Evolutionary conservation across 2,113 vertebrate species (phyloP), one percentile per base, ranked within the genome.

Genomic region (Gallinago jamesoni): DNA sequence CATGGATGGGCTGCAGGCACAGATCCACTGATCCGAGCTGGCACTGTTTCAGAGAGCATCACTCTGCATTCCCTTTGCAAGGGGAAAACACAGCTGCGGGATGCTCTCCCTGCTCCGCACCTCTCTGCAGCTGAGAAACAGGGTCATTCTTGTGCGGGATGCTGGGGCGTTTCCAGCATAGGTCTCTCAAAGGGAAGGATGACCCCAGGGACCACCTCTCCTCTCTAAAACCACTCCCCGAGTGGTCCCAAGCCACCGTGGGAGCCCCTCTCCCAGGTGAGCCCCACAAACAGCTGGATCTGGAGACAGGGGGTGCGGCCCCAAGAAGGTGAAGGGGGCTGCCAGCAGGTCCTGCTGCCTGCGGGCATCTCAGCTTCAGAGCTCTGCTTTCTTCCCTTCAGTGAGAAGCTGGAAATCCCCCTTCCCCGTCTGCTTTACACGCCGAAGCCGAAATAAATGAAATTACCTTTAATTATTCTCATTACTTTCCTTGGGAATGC

Each of bases 391-490:
- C 70, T 63, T 48, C 85, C 52, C 37, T 82, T 28, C 76, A 41
- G 24, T 1, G 24, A 55, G 62, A 70, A 56, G 35, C 75, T 80
- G 73, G 45, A 90, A 83, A 33, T 41, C 90, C 93, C 70, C 91
- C 87, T 53, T 41, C 66, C 53, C 84, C 1, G 0, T 57, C 94
- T 90, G 81, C 90, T 82, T 83, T 77, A 59, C 74, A 84, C 9
- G 2, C 62, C 86, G 92, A 67, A 82, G 63, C 83, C 6, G 91
- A 93, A 97, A 96, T 90, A 96, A 94, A 95, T 81, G 87, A 96
- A 97, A 97, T 97, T 97, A 92, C 96, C 95, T 96, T 96, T 96
- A 97, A 97, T 97, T 97, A 94, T 96, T 96, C 95, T 97, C 96
- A 97, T 97, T 97, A 95, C 87, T 84, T 94, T 93, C 86, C 63